Evolutionary conservation across 2,888 invertebrate species (phyloP).

Genomic region (Orthonychiurus folsomi): DNA sequence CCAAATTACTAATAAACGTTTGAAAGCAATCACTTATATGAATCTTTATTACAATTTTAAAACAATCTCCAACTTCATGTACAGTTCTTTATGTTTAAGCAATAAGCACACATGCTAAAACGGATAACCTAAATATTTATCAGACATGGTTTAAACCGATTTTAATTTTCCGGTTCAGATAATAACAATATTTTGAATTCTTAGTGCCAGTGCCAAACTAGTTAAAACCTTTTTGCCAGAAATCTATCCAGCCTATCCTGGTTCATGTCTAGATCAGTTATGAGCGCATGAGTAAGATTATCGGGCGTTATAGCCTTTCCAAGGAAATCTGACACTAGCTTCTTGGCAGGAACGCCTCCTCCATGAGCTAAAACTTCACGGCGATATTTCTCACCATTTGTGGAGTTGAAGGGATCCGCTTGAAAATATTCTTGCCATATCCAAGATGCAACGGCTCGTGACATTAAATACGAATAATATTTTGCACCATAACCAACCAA

Average conservation of each 20-base stretch:
- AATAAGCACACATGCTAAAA: no score
- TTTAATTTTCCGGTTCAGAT: no score
- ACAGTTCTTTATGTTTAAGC: no score
- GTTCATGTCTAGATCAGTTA: slow-evolving; percentile 45
- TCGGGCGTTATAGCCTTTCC: slow-evolving; percentile 64
- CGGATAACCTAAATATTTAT: no score
- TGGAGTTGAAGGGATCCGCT: slow-evolving; percentile 62
- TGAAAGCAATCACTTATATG: no score
- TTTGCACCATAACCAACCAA: slow-evolving; percentile 96
- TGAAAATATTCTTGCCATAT: slow-evolving; percentile 85
- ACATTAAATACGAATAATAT: slow-evolving; percentile 95
- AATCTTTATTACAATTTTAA: no score
- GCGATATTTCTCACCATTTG: slow-evolving; percentile 70
- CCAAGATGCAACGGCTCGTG: slow-evolving; percentile 81
- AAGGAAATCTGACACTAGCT: slow-evolving; percentile 69
- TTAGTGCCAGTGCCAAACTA: no score
- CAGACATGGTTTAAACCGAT: no score
- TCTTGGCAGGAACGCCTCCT: slow-evolving; percentile 72
- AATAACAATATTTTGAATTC: no score
- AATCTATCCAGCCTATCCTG: slow-evolving; percentile 30
- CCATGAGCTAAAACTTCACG: slow-evolving; percentile 72
- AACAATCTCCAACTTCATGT: no score
- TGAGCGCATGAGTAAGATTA: slow-evolving; percentile 68
- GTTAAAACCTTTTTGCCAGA: slow-evolving; percentile 46
- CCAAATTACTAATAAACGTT: no score